Conservation (phyloP, 2,113 vertebrate genomes). For the Alligator sinensis region DNA sequence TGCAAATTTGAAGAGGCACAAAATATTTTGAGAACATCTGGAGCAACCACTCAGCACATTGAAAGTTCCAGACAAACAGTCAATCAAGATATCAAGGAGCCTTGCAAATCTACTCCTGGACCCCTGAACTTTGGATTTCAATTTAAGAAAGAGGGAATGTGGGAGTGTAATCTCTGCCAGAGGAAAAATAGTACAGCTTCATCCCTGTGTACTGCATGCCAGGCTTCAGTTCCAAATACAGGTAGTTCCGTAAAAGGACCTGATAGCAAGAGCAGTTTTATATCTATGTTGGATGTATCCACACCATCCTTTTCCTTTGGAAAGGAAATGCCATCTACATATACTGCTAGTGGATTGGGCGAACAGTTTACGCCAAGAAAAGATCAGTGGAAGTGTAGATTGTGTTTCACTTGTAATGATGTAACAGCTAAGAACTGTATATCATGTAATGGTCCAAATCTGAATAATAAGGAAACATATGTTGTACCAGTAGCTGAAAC, state of each 20-base stretch:
- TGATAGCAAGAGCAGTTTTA: slow-evolving; percentile 49
- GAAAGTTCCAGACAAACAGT: slow-evolving; percentile 57
- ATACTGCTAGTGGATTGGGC: slow-evolving; percentile 68
- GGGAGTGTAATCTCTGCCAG: slow-evolving; percentile 84
- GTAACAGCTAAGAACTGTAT: slow-evolving; percentile 76
- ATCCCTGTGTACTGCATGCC: slow-evolving; percentile 80
- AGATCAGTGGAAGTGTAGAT: slow-evolving; percentile 86
- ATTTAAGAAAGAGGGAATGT: slow-evolving; percentile 84
- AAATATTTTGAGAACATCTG: slow-evolving; percentile 75
- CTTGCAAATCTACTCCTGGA: slow-evolving; percentile 56
- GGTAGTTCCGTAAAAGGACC: slow-evolving; percentile 62
- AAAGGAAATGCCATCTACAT: slow-evolving; percentile 70
- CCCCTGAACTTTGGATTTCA: slow-evolving; percentile 78
- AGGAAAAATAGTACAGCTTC: slow-evolving; percentile 79
- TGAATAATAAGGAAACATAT: slow-evolving; percentile 33
- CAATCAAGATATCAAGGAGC: slow-evolving; percentile 58
- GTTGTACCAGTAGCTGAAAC: slow-evolving; percentile 29
- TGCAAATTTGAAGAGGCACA: slow-evolving; percentile 93
- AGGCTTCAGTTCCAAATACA: slow-evolving; percentile 71
- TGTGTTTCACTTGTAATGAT: slow-evolving; percentile 85
- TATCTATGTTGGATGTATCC: neutral
- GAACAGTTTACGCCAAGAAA: slow-evolving; percentile 81
- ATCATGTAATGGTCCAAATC: slow-evolving; percentile 79
- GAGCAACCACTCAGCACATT: slow-evolving; percentile 53
- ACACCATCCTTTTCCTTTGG: slow-evolving; percentile 79